Evolutionary conservation across 2,113 vertebrate genomes (phyloP).

Genomic region (Sphyrna mokarran): DNA sequence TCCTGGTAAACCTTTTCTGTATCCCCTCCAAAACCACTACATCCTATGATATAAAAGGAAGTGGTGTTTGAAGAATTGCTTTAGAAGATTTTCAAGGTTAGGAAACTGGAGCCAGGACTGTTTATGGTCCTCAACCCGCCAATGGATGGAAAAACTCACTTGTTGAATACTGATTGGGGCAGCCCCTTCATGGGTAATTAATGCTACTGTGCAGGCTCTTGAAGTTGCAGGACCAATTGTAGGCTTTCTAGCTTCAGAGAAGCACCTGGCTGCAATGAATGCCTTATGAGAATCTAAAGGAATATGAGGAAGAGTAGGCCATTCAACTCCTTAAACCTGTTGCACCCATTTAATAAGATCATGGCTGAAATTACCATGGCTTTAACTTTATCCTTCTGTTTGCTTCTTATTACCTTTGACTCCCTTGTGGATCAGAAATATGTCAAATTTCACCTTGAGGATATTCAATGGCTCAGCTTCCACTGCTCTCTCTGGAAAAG

Average conservation of each 20-base stretch:
- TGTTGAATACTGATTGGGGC: background rate
- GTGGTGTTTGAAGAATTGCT: background rate
- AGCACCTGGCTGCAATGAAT: background rate
- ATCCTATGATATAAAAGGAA: background rate
- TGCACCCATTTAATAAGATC: background rate
- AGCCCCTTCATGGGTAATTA: background rate
- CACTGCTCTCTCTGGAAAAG: background rate
- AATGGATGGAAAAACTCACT: background rate
- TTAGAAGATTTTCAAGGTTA: background rate
- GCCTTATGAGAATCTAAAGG: background rate
- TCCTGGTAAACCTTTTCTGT: too few species aligned
- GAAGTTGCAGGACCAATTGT: background rate
- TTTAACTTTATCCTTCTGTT: background rate
- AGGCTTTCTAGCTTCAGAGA: background rate
- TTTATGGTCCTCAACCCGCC: background rate
- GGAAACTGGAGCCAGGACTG: background rate
- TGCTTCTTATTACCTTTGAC: background rate
- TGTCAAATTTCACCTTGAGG: background rate
- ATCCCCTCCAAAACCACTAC: too few species aligned
- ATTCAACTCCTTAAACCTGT: too few species aligned
- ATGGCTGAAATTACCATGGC: background rate
- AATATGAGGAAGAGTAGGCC: background rate
- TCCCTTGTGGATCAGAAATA: background rate
- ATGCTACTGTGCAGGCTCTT: background rate
- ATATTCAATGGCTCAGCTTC: background rate